Conservation (phyloP, 2,113 vertebrate species). For the Callionymus lyra region DNA sequence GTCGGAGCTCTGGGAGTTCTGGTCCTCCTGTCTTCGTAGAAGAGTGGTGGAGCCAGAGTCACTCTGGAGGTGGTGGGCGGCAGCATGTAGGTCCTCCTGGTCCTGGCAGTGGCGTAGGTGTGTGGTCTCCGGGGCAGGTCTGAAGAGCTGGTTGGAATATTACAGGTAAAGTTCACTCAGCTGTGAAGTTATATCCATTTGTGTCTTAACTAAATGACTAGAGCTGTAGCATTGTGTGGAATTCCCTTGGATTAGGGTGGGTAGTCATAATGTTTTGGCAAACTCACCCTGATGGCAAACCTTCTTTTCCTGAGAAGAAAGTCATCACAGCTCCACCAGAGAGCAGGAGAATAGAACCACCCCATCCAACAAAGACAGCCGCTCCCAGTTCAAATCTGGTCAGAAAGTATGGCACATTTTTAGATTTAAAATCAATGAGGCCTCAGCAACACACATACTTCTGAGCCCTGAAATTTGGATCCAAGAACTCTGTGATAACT, state of each 20-base stretch:
- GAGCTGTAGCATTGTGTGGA: too few relatives aligned
- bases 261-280: neutral
- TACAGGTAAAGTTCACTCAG: neutral
- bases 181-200: too few relatives aligned
- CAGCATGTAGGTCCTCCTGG: constrained; percentile 46
- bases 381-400: constrained; percentile 82
- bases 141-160: constrained; percentile 21
- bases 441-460: constrained; percentile 72
- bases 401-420: neutral
- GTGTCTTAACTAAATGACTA: too few relatives aligned
- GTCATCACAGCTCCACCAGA: constrained; percentile 76
- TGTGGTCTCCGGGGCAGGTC: constrained; percentile 11
- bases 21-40: constrained; percentile 33
- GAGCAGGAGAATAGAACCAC: constrained; percentile 82
- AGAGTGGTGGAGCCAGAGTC: constrained; percentile 33
- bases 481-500: constrained; percentile 79
- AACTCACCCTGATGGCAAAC: constrained; percentile 33
- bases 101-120: constrained; percentile 28
- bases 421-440: too few relatives aligned
- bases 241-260: too few relatives aligned
- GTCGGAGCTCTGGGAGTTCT: constrained; percentile 9
- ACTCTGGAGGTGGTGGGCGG: constrained; percentile 33
- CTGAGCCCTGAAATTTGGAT: constrained; percentile 75
- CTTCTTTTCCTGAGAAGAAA: constrained; percentile 67
- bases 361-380: constrained; percentile 90